phyloP scores from a whole-genome alignment of 2,113 vertebrate genomes.

The Ceratotherium simum region DNA sequence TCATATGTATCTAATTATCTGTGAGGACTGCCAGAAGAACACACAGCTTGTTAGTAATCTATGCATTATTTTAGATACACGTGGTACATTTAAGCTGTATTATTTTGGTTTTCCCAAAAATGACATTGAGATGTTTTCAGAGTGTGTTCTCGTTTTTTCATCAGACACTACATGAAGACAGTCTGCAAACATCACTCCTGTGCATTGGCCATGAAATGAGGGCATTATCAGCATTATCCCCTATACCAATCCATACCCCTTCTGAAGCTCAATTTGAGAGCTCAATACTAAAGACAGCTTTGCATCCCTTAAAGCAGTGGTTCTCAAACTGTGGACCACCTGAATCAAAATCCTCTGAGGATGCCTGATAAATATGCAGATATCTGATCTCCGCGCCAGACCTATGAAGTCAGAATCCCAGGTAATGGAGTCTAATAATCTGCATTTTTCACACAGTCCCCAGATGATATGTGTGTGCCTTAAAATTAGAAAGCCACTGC shows the following conservation, averaged over 20 bases:
- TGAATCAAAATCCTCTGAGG: not conserved
- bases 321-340: not conserved
- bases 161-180: not conserved
- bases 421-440: not conserved
- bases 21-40: not conserved
- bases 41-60: not conserved
- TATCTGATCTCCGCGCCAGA: not conserved
- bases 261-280: not conserved
- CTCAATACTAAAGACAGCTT: not conserved
- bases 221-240: not conserved
- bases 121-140: not conserved
- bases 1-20: not conserved
- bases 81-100: not conserved
- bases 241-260: not conserved
- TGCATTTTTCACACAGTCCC: not conserved
- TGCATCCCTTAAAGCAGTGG: not conserved
- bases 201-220: not conserved
- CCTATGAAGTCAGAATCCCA: not conserved
- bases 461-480: not conserved
- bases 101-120: not conserved
- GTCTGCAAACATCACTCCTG: not conserved
- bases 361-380: not conserved
- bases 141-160: not conserved
- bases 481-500: not conserved
- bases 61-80: not conserved